Percentiles rank a stretch among this genome's conserved stretches.
These are phyloP conservation scores for Drosophila anomelani DNA, from an alignment of 2,888 invertebrate species.

Conservation along the genomic window DNA sequence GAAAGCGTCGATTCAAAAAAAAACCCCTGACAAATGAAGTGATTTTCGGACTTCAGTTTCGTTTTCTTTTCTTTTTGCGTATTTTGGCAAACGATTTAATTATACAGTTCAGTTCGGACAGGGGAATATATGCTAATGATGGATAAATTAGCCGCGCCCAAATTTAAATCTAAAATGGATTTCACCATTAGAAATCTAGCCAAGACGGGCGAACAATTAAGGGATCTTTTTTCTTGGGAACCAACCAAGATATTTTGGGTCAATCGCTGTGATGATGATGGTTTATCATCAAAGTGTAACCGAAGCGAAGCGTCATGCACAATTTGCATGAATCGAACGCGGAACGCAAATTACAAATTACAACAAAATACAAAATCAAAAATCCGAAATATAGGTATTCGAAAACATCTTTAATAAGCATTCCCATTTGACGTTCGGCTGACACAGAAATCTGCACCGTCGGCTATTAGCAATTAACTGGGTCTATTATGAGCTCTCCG, in stretches of 20 bases:
- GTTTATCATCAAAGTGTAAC: constrained; percentile 70
- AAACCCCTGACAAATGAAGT: constrained; percentile 76
- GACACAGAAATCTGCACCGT: constrained; percentile 81
- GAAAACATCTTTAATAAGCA: constrained; percentile 67
- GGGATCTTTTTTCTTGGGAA: constrained; percentile 69
- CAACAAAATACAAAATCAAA: constrained; percentile 48
- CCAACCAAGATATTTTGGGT: constrained; percentile 66
- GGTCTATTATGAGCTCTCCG: constrained; percentile 73
- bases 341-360: constrained; percentile 71
- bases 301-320: constrained; percentile 78
- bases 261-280: constrained; percentile 51
- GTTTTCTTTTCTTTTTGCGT: constrained; percentile 32
- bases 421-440: constrained; percentile 65
- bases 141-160: constrained; percentile 45
- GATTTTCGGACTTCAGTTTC: constrained; percentile 49
- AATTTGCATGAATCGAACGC: constrained; percentile 71
- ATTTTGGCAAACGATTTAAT: constrained; percentile 68
- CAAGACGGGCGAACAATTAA: constrained; percentile 42
- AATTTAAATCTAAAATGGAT: constrained; percentile 47
- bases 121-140: constrained; percentile 47
- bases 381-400: constrained; percentile 12
- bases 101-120: constrained; percentile 58
- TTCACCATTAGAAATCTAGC: constrained; percentile 46
- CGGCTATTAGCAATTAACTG: constrained; percentile 81
- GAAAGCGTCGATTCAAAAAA: constrained; percentile 14